A percentile compares a stretch with the other conserved stretches of the same genome.
Conservation (phyloP, 1,140 invertebrate species). For the Drosophila ambigua region DNA sequence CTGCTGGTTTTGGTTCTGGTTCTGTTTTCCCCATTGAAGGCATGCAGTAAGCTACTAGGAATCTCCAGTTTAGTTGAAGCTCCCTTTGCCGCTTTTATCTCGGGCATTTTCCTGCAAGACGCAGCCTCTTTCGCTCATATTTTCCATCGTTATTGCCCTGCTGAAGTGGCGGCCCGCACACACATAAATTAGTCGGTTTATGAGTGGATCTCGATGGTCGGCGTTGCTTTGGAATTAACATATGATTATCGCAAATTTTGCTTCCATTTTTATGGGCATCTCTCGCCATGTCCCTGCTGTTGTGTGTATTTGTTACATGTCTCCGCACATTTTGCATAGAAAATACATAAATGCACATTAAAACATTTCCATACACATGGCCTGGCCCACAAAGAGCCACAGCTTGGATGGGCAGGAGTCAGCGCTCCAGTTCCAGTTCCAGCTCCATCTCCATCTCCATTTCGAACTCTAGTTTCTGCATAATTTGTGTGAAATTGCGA, state of each 20-base stretch:
- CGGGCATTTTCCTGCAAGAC: background rate
- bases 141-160: constrained; percentile 16
- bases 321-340: constrained; percentile 59
- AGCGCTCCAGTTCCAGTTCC: background rate
- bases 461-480: constrained; percentile 19
- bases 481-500: constrained; percentile 56
- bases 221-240: constrained; percentile 72
- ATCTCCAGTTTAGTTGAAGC: background rate
- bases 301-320: constrained; percentile 16
- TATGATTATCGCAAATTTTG: constrained; percentile 79
- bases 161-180: constrained; percentile 11
- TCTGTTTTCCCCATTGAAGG: background rate
- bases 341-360: constrained; percentile 78
- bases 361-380: constrained; percentile 67
- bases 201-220: constrained; percentile 34
- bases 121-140: background rate
- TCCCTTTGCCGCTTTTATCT: background rate
- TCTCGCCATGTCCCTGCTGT: constrained; percentile 20
- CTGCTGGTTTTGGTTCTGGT: too few relatives aligned
- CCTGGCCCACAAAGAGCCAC: constrained; percentile 13
- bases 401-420: constrained; percentile 1
- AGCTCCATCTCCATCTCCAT: too few relatives aligned
- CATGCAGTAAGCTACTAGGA: too few relatives aligned
- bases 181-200: constrained; percentile 74
- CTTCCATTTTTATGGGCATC: constrained; percentile 72